Evolutionary conservation across 2,888 invertebrate species (phyloP).

Genomic region (Fragum sueziense): DNA sequence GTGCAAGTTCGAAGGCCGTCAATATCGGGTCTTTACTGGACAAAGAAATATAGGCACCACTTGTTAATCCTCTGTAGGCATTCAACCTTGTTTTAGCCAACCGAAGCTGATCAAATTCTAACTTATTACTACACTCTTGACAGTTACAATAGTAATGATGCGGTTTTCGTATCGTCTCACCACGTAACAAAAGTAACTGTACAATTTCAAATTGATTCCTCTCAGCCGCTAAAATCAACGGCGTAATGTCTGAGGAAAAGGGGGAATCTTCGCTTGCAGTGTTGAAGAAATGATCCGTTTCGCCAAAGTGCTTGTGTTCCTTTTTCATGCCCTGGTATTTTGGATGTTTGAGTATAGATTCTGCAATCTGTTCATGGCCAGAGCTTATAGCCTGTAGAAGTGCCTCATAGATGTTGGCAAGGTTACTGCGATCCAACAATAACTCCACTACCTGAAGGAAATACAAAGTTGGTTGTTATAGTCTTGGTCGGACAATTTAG

Average conservation of each 20-base stretch:
- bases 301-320: slow-evolving; percentile 72
- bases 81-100: slow-evolving; percentile 77
- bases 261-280: slow-evolving; percentile 75
- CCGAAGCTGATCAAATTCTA: slow-evolving; percentile 75
- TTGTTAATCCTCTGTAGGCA: slow-evolving; percentile 77
- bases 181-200: slow-evolving; percentile 73
- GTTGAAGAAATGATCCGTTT: slow-evolving; percentile 74
- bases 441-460: slow-evolving; percentile 73
- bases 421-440: slow-evolving; percentile 74
- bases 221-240: slow-evolving; percentile 77
- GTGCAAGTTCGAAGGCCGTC: slow-evolving; percentile 76
- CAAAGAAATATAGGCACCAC: slow-evolving; percentile 78
- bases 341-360: slow-evolving; percentile 79
- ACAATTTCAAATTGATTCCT: slow-evolving; percentile 78
- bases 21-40: slow-evolving; percentile 78
- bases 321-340: slow-evolving; percentile 75
- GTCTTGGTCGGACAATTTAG: too few species aligned
- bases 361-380: slow-evolving; percentile 79
- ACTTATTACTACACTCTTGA: slow-evolving; percentile 75
- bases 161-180: slow-evolving; percentile 78
- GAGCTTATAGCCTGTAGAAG: slow-evolving; percentile 77
- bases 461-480: too few species aligned
- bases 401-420: slow-evolving; percentile 76
- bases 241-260: slow-evolving; percentile 78
- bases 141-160: slow-evolving; percentile 80